Base-by-base conservation (phyloP, 2,888 invertebrate genomes). In the Parnassius apollo region DNA sequence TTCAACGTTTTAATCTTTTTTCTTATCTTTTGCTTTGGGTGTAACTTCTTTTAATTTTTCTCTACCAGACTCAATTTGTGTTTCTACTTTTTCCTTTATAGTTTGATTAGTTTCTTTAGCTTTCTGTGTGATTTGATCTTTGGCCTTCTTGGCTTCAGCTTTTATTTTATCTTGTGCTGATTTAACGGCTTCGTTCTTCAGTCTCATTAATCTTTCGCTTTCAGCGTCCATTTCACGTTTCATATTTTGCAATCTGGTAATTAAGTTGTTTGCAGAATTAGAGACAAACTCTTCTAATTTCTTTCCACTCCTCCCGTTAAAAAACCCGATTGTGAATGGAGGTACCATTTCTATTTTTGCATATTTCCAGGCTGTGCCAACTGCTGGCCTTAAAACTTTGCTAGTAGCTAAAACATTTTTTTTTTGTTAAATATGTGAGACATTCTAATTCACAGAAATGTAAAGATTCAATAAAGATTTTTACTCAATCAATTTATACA, bases 311-410 rank as follows among this genome's bases (percentile, higher is more conserved):
- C 77, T 66, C 12, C 88, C 89, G 59, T 77, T 68, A 58, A 88
- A 78, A 7, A 82, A 75, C 13, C 65, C 61, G 42, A 71, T 57
- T 11, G 84, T 83, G 72, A 80, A 68, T 0, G 91, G 90, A n/a
- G 91, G 91, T 46, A 76, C 80, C 56, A 80, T 74, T 80, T 91
- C 91, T n/a, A 78, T 73, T 77, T 89, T 91, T 44, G 82, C 75
- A 69, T 90, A 91, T 57, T 77, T 73, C 91, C 91, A 91, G 45
- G 80, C 72, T 48, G 64, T 72, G 58, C 69, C 72, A 65, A 80
- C 65, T 25, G 65, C 66, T 13, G 80, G 75, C 59, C 67, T 80
- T 18, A 82, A 9, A 10, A 69, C 64, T 70, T 81, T 78, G 62
- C 80, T 71, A 45, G 75, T 64, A 64, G 70, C 90, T 91, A 79